A percentile compares a stretch with the other conserved stretches of the same genome.
Conservation (phyloP, 2,888 invertebrate species). For the Muscina levida region DNA sequence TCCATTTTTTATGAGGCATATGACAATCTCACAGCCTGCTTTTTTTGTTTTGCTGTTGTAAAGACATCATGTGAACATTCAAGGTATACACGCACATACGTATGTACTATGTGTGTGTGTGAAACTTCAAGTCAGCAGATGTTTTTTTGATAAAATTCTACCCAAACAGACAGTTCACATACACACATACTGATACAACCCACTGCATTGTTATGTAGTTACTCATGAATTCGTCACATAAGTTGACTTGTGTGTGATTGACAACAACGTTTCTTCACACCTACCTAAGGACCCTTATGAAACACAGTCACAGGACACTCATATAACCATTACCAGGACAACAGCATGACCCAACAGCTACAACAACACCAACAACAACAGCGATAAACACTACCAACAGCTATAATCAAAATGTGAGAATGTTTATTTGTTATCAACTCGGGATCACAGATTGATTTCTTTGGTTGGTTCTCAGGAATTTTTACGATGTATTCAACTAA, state of each 20-base stretch:
- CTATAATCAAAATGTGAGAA: background rate
- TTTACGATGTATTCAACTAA: constrained; percentile 11
- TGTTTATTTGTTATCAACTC: background rate
- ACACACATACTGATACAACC: no score
- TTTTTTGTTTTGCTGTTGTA: background rate
- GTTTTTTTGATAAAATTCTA: constrained; percentile 4
- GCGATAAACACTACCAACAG: background rate
- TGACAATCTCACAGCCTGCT: background rate
- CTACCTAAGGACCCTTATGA: constrained; percentile 30
- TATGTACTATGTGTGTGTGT: background rate
- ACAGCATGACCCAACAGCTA: background rate
- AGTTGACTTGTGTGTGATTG: background rate
- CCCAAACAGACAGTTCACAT: background rate
- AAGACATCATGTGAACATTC: background rate
- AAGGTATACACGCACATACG: background rate
- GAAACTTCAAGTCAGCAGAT: background rate
- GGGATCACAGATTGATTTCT: constrained; percentile 31
- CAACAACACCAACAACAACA: no score
- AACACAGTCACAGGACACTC: background rate
- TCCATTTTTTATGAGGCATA: constrained; percentile 10
- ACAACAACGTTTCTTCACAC: background rate
- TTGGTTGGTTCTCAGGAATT: background rate
- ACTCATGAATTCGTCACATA: background rate
- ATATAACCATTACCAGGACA: background rate
- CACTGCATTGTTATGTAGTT: no score